Evolutionary conservation across 2,797 vertebrate species (phyloP).

Genomic region (Nasua narica): DNA sequence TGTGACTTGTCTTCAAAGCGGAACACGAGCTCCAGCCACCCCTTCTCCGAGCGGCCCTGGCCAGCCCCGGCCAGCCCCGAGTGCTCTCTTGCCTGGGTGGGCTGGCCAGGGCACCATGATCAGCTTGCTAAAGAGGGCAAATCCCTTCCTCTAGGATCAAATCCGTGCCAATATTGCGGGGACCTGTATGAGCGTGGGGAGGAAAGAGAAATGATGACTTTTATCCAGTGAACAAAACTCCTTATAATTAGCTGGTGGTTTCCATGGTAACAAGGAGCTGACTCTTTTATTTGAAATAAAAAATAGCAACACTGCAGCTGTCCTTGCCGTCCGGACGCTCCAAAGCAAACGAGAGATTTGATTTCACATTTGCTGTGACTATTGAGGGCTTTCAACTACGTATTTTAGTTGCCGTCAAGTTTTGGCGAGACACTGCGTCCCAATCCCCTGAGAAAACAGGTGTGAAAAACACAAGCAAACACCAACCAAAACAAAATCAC

Average conservation of each 20-base stretch:
- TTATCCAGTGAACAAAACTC: conserved; percentile 83
- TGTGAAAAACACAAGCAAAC: conserved; percentile 61
- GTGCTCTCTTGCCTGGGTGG: background rate
- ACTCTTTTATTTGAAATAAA: conserved; percentile 83
- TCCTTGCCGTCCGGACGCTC: conserved; percentile 59
- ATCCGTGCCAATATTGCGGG: conserved; percentile 67
- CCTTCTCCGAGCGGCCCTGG: background rate
- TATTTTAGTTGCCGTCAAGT: background rate
- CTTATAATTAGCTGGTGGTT: conserved; percentile 87
- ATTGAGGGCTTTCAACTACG: background rate
- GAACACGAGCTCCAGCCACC: background rate
- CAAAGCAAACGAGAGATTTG: conserved; percentile 36
- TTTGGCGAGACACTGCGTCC: conserved; percentile 36
- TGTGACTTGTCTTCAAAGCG: background rate
- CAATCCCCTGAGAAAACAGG: conserved; percentile 61
- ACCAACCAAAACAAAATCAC: conserved; percentile 56
- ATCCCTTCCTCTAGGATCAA: conserved; percentile 60
- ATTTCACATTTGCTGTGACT: conserved; percentile 33
- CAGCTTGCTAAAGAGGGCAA: conserved; percentile 37
- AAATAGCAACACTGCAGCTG: conserved; percentile 82
- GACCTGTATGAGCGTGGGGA: conserved; percentile 38
- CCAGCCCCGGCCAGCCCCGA: background rate
- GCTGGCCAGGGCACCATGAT: background rate
- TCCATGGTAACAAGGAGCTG: conserved; percentile 83
- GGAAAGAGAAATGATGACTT: conserved; percentile 77